Evolutionary conservation across 2,888 invertebrate species (phyloP).

Genomic region (Subacronicta megacephala): DNA sequence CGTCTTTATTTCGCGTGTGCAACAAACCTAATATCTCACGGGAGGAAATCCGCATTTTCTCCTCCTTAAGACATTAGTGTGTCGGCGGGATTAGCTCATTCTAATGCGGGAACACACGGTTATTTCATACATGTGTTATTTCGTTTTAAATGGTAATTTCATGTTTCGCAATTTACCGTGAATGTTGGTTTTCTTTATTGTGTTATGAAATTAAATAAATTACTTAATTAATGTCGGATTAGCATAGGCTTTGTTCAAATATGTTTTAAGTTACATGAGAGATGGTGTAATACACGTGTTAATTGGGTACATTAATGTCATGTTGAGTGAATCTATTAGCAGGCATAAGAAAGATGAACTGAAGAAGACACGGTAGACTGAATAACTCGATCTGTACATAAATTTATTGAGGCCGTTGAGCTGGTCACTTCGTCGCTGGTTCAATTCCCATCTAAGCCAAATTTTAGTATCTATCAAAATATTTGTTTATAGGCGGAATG

Average conservation of each 20-base stretch:
- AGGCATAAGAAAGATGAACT: no score
- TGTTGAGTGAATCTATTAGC: no score
- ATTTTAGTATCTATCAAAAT: no score
- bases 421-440: no score
- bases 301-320: not conserved
- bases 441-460: no score
- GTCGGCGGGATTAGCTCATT: constrained; percentile 35
- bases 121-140: constrained; percentile 49
- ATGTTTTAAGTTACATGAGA: not conserved
- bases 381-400: no score
- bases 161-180: constrained; percentile 25
- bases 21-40: constrained; percentile 47
- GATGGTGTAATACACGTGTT: no score
- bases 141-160: constrained; percentile 49
- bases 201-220: constrained; percentile 36
- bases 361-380: no score
- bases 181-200: constrained; percentile 35
- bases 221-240: constrained; percentile 28
- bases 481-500: no score
- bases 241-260: constrained; percentile 24
- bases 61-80: constrained; percentile 39
- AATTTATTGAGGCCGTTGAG: no score
- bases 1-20: constrained; percentile 61
- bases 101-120: constrained; percentile 28
- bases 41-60: constrained; percentile 38